Conservation (phyloP, 2,888 invertebrate genomes). For the Hoplodrina blanda region DNA sequence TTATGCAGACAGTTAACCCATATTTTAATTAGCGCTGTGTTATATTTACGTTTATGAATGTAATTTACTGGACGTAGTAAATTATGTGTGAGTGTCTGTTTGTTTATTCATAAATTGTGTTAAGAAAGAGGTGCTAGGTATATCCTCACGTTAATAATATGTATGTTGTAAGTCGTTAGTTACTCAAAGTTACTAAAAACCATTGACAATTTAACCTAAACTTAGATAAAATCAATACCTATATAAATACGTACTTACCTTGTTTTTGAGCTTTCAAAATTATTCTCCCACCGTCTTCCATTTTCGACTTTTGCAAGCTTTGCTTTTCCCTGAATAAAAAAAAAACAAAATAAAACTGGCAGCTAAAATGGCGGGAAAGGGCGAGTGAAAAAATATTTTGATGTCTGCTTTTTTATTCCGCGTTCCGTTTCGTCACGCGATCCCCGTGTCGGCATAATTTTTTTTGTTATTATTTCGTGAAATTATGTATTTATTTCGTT, state of each 20-base stretch:
- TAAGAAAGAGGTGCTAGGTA: not conserved
- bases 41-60: constrained; percentile 56
- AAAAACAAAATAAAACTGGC: constrained; percentile 19
- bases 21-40: constrained; percentile 74
- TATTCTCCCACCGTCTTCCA: not conserved
- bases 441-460: constrained; percentile 60
- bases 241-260: not conserved
- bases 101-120: constrained; percentile 21
- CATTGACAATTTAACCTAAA: not conserved
- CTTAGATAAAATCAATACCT: not conserved
- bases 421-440: constrained; percentile 67
- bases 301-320: not conserved
- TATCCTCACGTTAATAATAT: not conserved
- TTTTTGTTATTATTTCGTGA: constrained; percentile 60
- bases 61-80: constrained; percentile 21
- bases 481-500: constrained; percentile 64
- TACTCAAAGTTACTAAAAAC: not conserved
- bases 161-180: not conserved
- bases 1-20: constrained; percentile 76
- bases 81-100: constrained; percentile 16
- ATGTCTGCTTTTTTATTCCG: constrained; percentile 62
- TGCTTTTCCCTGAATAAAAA: not conserved
- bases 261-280: not conserved
- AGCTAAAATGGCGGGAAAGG: constrained; percentile 56
- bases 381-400: constrained; percentile 56